Conservation (phyloP, 1,140 invertebrate genomes). For the Panagrolaimus sp. region DNA sequence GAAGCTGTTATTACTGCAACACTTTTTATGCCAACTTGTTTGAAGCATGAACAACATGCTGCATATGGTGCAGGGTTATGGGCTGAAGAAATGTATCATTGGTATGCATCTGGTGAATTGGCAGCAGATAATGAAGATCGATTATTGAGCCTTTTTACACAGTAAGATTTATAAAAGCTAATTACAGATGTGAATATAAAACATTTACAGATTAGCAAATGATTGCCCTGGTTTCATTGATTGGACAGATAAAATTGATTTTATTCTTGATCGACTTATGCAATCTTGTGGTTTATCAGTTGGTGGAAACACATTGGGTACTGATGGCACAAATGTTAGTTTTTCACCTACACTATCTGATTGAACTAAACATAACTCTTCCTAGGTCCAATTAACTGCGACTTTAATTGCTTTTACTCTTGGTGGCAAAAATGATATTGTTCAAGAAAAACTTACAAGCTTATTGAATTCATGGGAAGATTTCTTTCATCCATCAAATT, state of each 20-base stretch:
- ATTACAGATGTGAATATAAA: no score
- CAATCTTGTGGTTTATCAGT: slow-evolving; percentile 74
- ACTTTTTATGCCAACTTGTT: slow-evolving; percentile 71
- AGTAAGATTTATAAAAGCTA: background rate
- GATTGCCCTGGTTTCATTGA: slow-evolving; percentile 77
- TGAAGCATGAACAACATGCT: slow-evolving; percentile 66
- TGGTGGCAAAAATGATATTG: slow-evolving; percentile 69
- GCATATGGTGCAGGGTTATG: slow-evolving; percentile 67
- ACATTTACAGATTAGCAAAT: slow-evolving; percentile 67
- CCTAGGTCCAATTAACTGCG: background rate
- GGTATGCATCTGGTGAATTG: slow-evolving; percentile 21
- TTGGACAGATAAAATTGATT: slow-evolving; percentile 64
- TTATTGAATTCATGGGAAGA: slow-evolving; percentile 78
- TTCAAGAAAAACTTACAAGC: slow-evolving; percentile 58
- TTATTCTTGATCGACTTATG: slow-evolving; percentile 74
- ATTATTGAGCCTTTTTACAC: background rate
- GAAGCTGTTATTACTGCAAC: slow-evolving; percentile 67
- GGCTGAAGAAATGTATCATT: slow-evolving; percentile 71
- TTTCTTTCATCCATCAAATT: slow-evolving; percentile 82
- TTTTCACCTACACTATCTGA: no score
- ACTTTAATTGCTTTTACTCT: slow-evolving; percentile 34
- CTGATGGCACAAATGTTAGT: slow-evolving; percentile 39
- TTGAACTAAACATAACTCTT: no score
- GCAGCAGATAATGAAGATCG: slow-evolving; percentile 5
- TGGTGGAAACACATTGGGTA: slow-evolving; percentile 65